Conservation (phyloP, 1,140 invertebrate species). For the Chironomus tepperi region DNA sequence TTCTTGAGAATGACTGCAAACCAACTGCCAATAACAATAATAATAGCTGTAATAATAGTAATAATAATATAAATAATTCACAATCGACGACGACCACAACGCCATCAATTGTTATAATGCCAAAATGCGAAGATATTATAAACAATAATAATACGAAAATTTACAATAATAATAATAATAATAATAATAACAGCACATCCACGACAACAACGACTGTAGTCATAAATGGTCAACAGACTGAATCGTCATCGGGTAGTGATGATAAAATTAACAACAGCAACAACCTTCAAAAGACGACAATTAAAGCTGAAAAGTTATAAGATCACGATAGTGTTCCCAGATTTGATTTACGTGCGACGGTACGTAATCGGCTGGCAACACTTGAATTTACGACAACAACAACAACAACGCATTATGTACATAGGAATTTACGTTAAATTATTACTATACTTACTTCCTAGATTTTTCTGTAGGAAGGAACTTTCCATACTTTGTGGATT, state of each 20-base stretch:
- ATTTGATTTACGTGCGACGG: constrained; percentile 4
- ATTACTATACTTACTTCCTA: neutral
- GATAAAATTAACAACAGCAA: neutral
- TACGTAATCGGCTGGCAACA: constrained; percentile 10
- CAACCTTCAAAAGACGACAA: constrained; percentile 16
- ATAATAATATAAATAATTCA: constrained; percentile 2
- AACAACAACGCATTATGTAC: neutral
- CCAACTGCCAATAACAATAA: constrained; percentile 8
- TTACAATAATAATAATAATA: neutral
- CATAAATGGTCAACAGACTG: neutral
- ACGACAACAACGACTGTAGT: neutral
- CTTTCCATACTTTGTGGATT: too few species aligned
- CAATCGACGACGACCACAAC: neutral
- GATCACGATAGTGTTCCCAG: constrained; percentile 20
- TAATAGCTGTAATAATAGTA: neutral
- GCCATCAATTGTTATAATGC: constrained; percentile 11
- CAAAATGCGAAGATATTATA: constrained; percentile 17
- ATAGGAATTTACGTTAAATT: neutral
- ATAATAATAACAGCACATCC: neutral
- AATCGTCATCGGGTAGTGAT: too few species aligned
- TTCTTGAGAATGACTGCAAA: constrained; percentile 4
- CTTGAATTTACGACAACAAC: neutral
- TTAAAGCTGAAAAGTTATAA: constrained; percentile 18
- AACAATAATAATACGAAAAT: constrained; percentile 19
- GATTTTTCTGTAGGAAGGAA: too few species aligned